Evolutionary conservation across 2,888 invertebrate species (phyloP), one percentile per base, ranked within the genome.

Genomic region (Aelia acuminata): DNA sequence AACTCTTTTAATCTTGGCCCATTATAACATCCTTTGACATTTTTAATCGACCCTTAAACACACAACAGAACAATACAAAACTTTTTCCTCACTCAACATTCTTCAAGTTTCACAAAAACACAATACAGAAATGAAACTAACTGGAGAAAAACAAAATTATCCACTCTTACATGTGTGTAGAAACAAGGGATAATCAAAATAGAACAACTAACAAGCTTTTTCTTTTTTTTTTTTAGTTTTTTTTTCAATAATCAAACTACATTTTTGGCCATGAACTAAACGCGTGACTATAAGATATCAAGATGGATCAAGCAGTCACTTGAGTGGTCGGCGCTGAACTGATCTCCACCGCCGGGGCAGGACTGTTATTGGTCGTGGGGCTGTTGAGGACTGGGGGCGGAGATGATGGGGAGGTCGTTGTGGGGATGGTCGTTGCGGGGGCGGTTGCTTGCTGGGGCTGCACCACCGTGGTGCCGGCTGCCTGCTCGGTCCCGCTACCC

Each of bases 401-500:
- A 1, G 84, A 50, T 7, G 84, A 11, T 0, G 84, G 84, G 7
- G 49, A 7, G 13, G 31, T 4, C 0, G 50, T 4, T 0, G 84
- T 49, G 26, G 47, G 8, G 20, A n/a, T 31, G 7, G 49, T 18
- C n/a, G 31, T 4, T 0, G 50, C 18, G 4, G 84, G 84, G 26
- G 47, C 20, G 20, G n/a, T 31, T 1, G 50, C 35, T 3, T n/a
- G 26, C 1, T 18, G 3, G 49, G 11, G 15, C 18, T 31, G 31
- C 49, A 13, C 26, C 0, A 31, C 18, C 8, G 35, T 50, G 1
- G 70, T 47, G 22, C 39, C 26, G 11, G 84, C 93, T 93, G 88
- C 93, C 92, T 89, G 93, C 93, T 5, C 35, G 3, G 3, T 43
- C 10, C 8, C 22, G 31, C 93, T 93, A 91, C 94, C 93, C 90